Percentiles rank a stretch among this genome's conserved stretches.
Conservation (phyloP, 2,113 vertebrate species). For the Egretta garzetta region DNA sequence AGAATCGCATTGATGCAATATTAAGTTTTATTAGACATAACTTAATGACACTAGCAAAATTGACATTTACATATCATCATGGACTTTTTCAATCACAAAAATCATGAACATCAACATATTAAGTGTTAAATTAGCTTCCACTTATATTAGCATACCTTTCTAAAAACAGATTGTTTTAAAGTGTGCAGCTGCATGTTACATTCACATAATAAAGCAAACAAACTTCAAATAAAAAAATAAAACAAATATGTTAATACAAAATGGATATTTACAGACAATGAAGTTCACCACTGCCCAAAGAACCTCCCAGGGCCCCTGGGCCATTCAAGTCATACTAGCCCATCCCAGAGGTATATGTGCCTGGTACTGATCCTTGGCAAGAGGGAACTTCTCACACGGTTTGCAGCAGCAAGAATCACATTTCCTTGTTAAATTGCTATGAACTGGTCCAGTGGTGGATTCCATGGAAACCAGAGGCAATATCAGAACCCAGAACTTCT, state of each 20-base stretch:
- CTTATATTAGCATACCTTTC: slow-evolving; percentile 3
- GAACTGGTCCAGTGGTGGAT: background rate
- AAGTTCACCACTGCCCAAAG: background rate
- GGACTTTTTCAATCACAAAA: slow-evolving; percentile 47
- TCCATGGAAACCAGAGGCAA: background rate
- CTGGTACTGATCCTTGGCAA: background rate
- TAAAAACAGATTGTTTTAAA: slow-evolving; percentile 8
- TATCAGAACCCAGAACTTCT: background rate
- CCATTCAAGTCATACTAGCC: background rate
- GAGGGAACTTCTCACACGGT: background rate
- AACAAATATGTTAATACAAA: slow-evolving; percentile 29
- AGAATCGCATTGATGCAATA: background rate
- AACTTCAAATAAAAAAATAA: slow-evolving; percentile 35
- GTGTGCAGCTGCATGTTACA: background rate
- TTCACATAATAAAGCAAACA: background rate
- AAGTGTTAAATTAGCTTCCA: slow-evolving; percentile 47
- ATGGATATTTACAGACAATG: background rate
- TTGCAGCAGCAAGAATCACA: background rate
- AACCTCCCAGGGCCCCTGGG: background rate
- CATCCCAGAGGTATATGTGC: background rate
- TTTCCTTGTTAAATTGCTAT: slow-evolving; percentile 7
- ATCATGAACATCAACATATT: slow-evolving; percentile 5
- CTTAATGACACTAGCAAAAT: slow-evolving; percentile 26
- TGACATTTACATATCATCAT: slow-evolving; percentile 1
- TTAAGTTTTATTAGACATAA: slow-evolving; percentile 70